phyloP scores from a whole-genome alignment of 2,797 vertebrate genomes.

The Liparis tanakae region DNA sequence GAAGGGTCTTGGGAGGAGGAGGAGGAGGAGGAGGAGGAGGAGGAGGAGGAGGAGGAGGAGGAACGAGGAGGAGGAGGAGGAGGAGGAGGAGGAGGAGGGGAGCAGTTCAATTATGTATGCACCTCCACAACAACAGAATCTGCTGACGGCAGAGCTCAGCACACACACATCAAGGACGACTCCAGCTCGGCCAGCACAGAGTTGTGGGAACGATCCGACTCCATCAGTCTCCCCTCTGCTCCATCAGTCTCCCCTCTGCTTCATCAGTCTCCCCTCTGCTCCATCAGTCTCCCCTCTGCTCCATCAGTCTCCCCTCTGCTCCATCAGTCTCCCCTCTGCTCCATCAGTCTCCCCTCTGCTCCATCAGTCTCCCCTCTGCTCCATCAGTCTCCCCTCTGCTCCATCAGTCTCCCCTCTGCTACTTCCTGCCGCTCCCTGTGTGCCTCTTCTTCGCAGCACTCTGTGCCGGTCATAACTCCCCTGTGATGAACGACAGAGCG shows the following conservation, averaged over 20 bases:
- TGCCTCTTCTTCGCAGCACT: conserved; percentile 21
- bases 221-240: conserved; percentile 60
- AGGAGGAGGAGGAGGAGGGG: conserved; percentile 32
- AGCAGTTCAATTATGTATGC: conserved; percentile 72
- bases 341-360: too few species aligned
- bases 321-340: too few species aligned
- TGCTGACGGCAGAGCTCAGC: conserved; percentile 72
- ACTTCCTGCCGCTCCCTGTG: neutral
- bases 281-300: too few species aligned
- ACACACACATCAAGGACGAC: conserved; percentile 60
- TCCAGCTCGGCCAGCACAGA: conserved; percentile 11
- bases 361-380: neutral
- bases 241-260: conserved; percentile 62
- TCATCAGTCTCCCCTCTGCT: too few species aligned
- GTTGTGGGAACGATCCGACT: conserved; percentile 48
- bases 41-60: conserved; percentile 14
- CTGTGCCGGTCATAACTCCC: conserved; percentile 54
- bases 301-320: too few species aligned
- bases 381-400: conserved; percentile 5
- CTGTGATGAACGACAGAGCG: conserved; percentile 30
- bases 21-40: conserved; percentile 2
- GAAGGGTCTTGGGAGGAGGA: conserved; percentile 34
- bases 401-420: conserved; percentile 62
- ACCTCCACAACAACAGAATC: conserved; percentile 66
- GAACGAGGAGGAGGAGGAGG: too few species aligned